Evolutionary conservation across 1,140 invertebrate genomes (phyloP).

Genomic region (Diorhabda elongata): DNA sequence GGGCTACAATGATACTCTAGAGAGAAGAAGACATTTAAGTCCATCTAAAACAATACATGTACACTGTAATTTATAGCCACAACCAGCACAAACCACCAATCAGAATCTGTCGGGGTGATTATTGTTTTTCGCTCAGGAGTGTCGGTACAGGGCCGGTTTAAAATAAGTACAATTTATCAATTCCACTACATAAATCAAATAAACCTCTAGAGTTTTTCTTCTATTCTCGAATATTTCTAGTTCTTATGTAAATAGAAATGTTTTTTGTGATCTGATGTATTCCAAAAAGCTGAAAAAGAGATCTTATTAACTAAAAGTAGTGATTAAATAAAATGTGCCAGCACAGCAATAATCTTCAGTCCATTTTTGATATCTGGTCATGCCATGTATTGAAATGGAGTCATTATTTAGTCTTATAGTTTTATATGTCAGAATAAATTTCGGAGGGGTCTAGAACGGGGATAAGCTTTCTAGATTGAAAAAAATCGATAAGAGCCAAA

Average conservation of each 20-base stretch:
- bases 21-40: neutral
- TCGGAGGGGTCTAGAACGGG: too few relatives aligned
- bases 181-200: neutral
- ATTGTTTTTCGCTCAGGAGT: slow-evolving; percentile 16
- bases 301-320: too few relatives aligned
- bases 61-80: slow-evolving; percentile 1
- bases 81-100: slow-evolving; percentile 8
- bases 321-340: too few relatives aligned
- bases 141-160: neutral
- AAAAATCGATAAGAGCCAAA: too few relatives aligned
- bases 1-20: neutral
- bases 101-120: slow-evolving; percentile 16
- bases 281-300: neutral
- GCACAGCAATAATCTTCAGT: too few relatives aligned
- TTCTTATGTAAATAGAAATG: neutral
- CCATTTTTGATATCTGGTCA: too few relatives aligned
- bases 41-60: slow-evolving; percentile 1
- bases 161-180: neutral
- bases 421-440: too few relatives aligned
- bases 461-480: too few relatives aligned
- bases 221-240: neutral
- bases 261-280: neutral
- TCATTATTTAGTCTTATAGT: too few relatives aligned
- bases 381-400: too few relatives aligned
- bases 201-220: neutral